Percentiles rank a stretch among this genome's conserved stretches.
Conservation (phyloP, 2,797 vertebrate species). For the Gastrophryne carolinensis region DNA sequence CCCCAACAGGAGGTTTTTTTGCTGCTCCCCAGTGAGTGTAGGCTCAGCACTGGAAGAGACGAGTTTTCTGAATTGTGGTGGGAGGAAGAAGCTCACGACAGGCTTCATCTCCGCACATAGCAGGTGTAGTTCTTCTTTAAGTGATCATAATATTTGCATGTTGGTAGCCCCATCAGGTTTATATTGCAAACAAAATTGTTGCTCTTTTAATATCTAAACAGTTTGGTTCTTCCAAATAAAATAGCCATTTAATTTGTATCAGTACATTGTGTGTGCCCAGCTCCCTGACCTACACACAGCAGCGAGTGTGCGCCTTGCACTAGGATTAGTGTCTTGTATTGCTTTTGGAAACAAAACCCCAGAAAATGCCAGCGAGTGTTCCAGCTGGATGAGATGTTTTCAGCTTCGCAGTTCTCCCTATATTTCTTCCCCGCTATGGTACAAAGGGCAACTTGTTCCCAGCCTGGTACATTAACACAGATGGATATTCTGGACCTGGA, state of each 20-base stretch:
- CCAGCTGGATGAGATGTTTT: constrained; percentile 22
- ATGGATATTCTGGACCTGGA: constrained; percentile 37
- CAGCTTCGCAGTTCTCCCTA: not conserved
- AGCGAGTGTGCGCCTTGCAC: not conserved
- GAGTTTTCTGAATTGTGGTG: no score
- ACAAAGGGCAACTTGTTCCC: constrained; percentile 12
- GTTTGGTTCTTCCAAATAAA: not conserved
- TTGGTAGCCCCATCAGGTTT: not conserved
- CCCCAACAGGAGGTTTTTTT: no score
- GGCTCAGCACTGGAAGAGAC: no score
- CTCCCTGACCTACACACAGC: not conserved
- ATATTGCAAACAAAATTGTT: not conserved
- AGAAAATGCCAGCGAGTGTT: constrained; percentile 1
- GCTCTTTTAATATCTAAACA: not conserved
- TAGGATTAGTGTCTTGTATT: not conserved
- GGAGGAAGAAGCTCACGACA: no score
- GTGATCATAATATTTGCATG: no score
- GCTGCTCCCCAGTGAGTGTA: no score
- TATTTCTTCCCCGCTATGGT: constrained; percentile 5
- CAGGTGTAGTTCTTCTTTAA: no score
- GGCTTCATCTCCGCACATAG: no score
- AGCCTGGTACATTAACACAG: constrained; percentile 23
- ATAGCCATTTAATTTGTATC: no score
- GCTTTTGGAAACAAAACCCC: not conserved
- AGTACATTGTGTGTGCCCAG: no score